These are phyloP conservation scores for Denticeps clupeoides DNA, from an alignment of 2,797 vertebrate genomes.

Conservation along the genomic window DNA sequence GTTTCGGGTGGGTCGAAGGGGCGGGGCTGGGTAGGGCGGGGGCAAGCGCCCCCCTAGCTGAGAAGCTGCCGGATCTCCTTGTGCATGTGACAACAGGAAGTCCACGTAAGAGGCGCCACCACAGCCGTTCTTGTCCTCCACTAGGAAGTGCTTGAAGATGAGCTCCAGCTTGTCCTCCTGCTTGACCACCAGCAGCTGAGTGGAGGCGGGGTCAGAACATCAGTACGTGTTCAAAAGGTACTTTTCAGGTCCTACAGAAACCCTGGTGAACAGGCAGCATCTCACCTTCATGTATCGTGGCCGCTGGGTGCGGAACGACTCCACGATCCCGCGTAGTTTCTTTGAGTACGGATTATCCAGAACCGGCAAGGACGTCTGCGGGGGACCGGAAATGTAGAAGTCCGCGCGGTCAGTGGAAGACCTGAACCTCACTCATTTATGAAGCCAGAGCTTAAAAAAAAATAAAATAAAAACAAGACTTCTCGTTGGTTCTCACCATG, in stretches of 20 bases:
- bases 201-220: not conserved
- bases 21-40: constrained; percentile 20
- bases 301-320: constrained; percentile 75
- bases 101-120: constrained; percentile 96
- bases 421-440: no score
- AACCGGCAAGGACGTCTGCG: constrained; percentile 72
- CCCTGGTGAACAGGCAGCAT: no score
- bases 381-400: constrained; percentile 4
- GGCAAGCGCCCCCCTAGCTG: constrained; percentile 65
- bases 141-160: constrained; percentile 88
- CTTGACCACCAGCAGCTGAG: constrained; percentile 88
- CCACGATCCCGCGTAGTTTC: constrained; percentile 76
- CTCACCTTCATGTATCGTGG: constrained; percentile 96
- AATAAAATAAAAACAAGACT: no score
- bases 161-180: constrained; percentile 93
- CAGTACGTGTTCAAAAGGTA: no score
- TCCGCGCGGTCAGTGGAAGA: no score
- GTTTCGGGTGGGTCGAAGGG: constrained; percentile 13
- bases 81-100: constrained; percentile 99
- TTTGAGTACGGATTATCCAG: constrained; percentile 90
- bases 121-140: constrained; percentile 88
- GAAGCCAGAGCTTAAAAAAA: not conserved
- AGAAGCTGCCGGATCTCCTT: constrained; percentile 98
- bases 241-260: no score
- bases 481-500: constrained; percentile 62